Evolutionary conservation across 2,888 invertebrate genomes (phyloP).

Genomic region (Chydorus sphaericus): DNA sequence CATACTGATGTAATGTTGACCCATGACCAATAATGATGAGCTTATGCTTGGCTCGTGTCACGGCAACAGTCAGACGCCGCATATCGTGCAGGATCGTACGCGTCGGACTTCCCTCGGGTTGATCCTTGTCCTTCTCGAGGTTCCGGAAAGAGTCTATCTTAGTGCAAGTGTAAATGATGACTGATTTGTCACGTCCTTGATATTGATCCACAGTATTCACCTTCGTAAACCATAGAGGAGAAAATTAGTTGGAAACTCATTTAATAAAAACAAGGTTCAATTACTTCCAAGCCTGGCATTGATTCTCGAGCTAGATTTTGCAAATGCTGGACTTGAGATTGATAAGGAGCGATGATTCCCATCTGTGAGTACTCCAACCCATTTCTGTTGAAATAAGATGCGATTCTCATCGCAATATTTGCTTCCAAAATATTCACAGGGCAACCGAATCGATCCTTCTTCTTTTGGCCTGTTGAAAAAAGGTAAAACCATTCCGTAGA

Average conservation of each 20-base stretch:
- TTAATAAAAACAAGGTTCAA: no score
- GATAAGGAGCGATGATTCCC: conserved; percentile 82
- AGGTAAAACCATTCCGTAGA: no score
- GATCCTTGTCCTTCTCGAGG: conserved; percentile 18
- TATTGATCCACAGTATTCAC: conserved; percentile 94
- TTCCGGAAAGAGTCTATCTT: conserved; percentile 30
- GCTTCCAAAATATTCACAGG: conserved; percentile 4
- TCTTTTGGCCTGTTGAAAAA: no score
- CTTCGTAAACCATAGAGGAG: no score
- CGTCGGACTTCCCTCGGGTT: background rate
- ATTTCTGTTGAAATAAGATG: conserved; percentile 32
- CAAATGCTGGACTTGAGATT: conserved; percentile 64
- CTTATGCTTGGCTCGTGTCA: conserved; percentile 84
- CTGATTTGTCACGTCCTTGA: conserved; percentile 85
- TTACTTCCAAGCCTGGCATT: conserved; percentile 22
- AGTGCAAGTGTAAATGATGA: conserved; percentile 70
- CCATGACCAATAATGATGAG: conserved; percentile 68
- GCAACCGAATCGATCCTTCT: no score
- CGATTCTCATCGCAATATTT: background rate
- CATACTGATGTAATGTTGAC: conserved; percentile 43
- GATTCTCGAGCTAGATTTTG: conserved; percentile 13
- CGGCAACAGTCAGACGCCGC: conserved; percentile 80
- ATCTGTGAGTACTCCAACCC: conserved; percentile 44
- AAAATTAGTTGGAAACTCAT: no score
- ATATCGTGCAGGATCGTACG: conserved; percentile 58